phyloP scores from a whole-genome alignment of 1,140 invertebrate species.

The Cyrtorhinus lividipennis region DNA sequence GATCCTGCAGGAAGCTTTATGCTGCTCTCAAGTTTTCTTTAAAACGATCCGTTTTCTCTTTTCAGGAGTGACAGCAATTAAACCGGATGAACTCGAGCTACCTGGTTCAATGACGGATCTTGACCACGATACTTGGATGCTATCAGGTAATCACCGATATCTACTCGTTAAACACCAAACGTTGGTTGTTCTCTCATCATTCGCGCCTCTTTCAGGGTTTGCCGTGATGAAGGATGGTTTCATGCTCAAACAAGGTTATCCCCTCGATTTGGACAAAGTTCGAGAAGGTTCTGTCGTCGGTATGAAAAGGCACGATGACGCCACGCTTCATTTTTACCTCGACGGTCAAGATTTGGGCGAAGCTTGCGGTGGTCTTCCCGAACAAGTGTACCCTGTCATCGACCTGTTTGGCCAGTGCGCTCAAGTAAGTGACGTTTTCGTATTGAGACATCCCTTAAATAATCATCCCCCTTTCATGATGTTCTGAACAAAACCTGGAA shows the following conservation, averaged over 20 bases:
- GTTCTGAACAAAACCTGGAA: not conserved
- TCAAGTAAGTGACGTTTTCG: constrained; percentile 47
- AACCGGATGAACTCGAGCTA: constrained; percentile 72
- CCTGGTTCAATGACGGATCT: constrained; percentile 85
- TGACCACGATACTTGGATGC: constrained; percentile 80
- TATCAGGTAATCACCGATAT: constrained; percentile 49
- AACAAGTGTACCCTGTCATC: constrained; percentile 81
- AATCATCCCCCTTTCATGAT: not conserved
- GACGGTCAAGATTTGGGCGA: constrained; percentile 81
- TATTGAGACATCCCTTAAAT: not conserved
- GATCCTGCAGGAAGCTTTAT: no score
- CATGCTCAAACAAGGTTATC: constrained; percentile 24
- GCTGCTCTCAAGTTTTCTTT: no score
- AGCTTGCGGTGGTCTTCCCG: constrained; percentile 66
- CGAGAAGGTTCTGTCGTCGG: constrained; percentile 31
- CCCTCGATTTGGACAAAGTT: constrained; percentile 25
- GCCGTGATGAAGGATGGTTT: constrained; percentile 26
- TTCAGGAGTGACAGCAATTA: constrained; percentile 64
- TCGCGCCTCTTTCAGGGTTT: constrained; percentile 18
- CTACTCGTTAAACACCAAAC: no score
- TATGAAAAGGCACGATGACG: constrained; percentile 73
- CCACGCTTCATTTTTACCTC: constrained; percentile 74
- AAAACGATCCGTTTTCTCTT: no score
- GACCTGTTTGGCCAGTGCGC: constrained; percentile 90
- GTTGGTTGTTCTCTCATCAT: no score